These are phyloP conservation scores for Taenioides sp. DNA, from an alignment of 2,797 vertebrate genomes.

Conservation along the genomic window DNA sequence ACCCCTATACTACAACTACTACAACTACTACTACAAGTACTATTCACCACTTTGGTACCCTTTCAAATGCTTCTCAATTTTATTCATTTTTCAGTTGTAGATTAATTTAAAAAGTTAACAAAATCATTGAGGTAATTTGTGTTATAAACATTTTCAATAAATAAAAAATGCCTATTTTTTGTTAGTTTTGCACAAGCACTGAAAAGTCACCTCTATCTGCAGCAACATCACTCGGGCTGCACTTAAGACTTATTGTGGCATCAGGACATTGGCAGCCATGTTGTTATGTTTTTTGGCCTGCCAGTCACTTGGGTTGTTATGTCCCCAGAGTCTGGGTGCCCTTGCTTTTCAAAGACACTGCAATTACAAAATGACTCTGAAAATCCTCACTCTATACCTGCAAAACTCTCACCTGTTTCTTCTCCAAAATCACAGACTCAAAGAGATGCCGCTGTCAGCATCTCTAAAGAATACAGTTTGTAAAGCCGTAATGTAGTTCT, in stretches of 20 bases:
- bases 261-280: slow-evolving; percentile 50
- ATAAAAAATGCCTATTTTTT: background rate
- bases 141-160: background rate
- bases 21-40: background rate
- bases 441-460: too few relatives aligned
- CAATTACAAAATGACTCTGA: slow-evolving; percentile 61
- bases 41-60: too few relatives aligned
- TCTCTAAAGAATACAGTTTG: too few relatives aligned
- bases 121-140: background rate
- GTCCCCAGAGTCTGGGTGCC: slow-evolving; percentile 49
- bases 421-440: background rate
- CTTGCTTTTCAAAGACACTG: slow-evolving; percentile 46
- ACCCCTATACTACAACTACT: background rate
- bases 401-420: slow-evolving; percentile 13
- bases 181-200: slow-evolving; percentile 66
- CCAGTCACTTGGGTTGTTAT: slow-evolving; percentile 55
- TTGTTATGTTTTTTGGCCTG: slow-evolving; percentile 54
- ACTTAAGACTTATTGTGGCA: slow-evolving; percentile 57
- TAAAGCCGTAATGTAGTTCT: background rate
- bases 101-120: background rate
- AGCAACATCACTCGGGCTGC: slow-evolving; percentile 41
- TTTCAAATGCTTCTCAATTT: background rate
- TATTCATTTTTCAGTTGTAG: background rate
- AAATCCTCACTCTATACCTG: slow-evolving; percentile 35
- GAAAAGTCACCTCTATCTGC: slow-evolving; percentile 41